Base-by-base conservation (phyloP, 2,888 invertebrate species). In the Ennomos fuscantarius region DNA sequence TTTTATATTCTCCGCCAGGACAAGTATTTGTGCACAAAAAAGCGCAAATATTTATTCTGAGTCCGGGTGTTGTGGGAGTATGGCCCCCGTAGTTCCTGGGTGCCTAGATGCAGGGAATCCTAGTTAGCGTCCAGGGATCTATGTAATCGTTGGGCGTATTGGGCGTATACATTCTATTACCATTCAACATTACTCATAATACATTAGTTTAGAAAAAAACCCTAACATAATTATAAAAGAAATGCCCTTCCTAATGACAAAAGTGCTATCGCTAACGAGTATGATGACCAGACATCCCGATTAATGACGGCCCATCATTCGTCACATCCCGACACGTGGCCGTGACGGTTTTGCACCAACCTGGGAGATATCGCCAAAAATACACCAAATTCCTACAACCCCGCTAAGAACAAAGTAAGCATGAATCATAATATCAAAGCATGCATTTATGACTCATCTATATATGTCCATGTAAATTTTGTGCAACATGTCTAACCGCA, bases 351-450 rank as follows among this genome's bases (percentile, higher is more conserved):
- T 69, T 72, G 77, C 76, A 72, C 65, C 87, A 64, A 79, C 78
- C 79, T 74, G 88, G 89, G 89, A 76, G 88, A 87, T 72, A 77
- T 79, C 60, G 78, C 82, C 86, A 69, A 87, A 89, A 87, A 86
- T 87, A 86, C 62, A 11, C 34, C 40, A 31, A 55, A 51, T 64
- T 67, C 69, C 59, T 56, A 68, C 60, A 59, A 65, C 59, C 64
- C 65, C 65, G 61, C 66, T 54, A 63, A 69, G 59, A 55, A 54
- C 62, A 53, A 57, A 50, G 48, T 62, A 60, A 49, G 39, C 34
- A 63, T 83, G 82, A 84, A 65, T 84, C 82, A 83, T 56, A 55
- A 54, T 63, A 63, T 59, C 52, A 32, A 61, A 72, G 73, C 67
- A 64, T 65, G 64, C 64, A 64, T 47, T 61, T 50, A 66, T 72